phyloP scores from a whole-genome alignment of 2,113 vertebrate genomes.

The Lasiurus borealis region DNA sequence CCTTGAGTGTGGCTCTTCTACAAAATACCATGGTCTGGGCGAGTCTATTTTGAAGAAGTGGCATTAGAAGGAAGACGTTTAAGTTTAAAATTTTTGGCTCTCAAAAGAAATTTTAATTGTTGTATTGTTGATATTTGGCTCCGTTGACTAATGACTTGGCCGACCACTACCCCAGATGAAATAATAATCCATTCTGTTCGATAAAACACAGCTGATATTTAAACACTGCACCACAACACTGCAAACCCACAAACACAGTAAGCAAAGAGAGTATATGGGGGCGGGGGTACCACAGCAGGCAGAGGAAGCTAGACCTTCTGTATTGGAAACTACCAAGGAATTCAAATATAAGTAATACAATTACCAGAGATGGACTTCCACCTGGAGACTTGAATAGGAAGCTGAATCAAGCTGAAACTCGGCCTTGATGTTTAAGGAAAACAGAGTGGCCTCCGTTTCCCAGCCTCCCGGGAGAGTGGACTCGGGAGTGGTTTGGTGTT shows the following conservation, averaged over 20 bases:
- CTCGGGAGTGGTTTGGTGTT: not conserved
- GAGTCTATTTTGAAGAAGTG: too few relatives aligned
- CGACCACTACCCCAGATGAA: not conserved
- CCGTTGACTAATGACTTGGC: too few relatives aligned
- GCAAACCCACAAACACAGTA: not conserved
- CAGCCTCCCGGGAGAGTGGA: not conserved
- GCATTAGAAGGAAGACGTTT: too few relatives aligned
- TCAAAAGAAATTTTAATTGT: too few relatives aligned
- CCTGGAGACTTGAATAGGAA: not conserved
- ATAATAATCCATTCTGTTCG: not conserved
- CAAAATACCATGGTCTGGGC: too few relatives aligned
- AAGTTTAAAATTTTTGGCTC: too few relatives aligned
- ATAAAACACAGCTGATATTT: not conserved
- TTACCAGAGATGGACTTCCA: slow-evolving; percentile 8
- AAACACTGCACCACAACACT: not conserved
- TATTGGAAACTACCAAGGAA: not conserved
- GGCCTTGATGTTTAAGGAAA: not conserved
- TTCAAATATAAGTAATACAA: not conserved
- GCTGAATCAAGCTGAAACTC: not conserved
- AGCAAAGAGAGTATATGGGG: not conserved
- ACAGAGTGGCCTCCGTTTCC: not conserved
- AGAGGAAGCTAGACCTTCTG: not conserved
- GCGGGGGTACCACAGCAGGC: not conserved
- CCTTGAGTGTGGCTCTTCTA: too few relatives aligned
- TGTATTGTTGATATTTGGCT: too few relatives aligned